Base-by-base conservation (phyloP, 2,113 vertebrate genomes). In the Amblyornis subalaris region DNA sequence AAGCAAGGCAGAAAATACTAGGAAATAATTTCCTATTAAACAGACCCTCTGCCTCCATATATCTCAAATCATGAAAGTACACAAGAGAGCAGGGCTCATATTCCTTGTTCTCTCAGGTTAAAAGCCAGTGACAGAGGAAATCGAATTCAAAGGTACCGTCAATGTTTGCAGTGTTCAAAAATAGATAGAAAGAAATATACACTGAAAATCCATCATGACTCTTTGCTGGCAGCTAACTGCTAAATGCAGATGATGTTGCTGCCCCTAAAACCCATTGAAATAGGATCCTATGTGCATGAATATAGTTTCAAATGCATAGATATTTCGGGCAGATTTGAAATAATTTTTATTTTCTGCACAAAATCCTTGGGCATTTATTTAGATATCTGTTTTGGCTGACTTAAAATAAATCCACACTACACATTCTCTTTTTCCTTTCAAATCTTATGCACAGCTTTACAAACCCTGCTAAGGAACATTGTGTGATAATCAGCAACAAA, bases 11-110 rank as follows among this genome's bases (percentile, higher is more conserved):
- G 90, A 94, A 97, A 97, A 97, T 95, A 94, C 91, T 91, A 75
- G 95, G 93, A 95, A 97, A 96, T 95, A 88, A 94, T 96, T 95
- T 92, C 91, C 83, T 88, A 92, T 90, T 93, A 92, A 94, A 64
- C 60, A 88, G 78, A 95, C 86, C 92, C 77, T 95, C 82, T 91
- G 84, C 89, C 77, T 97, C 78, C 42, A 38, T 47, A 54, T 61
- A 73, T 47, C 84, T 85, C 80, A 85, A 48, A 73, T 81, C 76
- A 76, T 84, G 90, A 81, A 95, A 91, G 86, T 61, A 47, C 18
- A 69, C 65, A 84, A 74, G 83, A 78, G 71, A 70, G 57, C 44
- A 71, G 77, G 40, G 64, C 74, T 92, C 91, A 40, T 80, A 64
- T 96, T 92, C 84, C 92, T 88, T 95, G 88, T 48, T 85, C 71